phyloP scores from a whole-genome alignment of 2,113 vertebrate species.

The Rhea pennata region DNA sequence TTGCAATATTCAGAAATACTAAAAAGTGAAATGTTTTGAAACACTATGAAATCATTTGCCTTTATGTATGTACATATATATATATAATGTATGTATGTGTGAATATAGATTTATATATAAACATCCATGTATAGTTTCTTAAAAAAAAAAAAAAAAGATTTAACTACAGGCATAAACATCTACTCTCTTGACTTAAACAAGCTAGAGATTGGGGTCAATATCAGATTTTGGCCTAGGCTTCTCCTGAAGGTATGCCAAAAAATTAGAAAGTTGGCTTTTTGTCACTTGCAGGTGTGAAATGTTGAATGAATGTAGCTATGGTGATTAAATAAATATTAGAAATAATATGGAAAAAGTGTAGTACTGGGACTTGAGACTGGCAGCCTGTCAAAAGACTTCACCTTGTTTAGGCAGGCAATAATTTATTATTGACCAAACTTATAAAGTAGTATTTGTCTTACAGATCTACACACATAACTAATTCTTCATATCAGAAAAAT shows the following conservation, averaged over 20 bases:
- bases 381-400: constrained; percentile 8
- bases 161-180: background rate
- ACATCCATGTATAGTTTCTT: background rate
- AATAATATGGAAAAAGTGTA: background rate
- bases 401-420: background rate
- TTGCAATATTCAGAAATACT: background rate
- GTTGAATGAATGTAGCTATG: constrained; percentile 42
- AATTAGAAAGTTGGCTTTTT: constrained; percentile 47
- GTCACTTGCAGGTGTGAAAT: constrained; percentile 58
- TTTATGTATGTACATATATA: background rate
- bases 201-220: background rate
- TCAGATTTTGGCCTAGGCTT: constrained; percentile 8
- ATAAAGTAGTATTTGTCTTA: background rate
- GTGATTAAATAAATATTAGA: constrained; percentile 63
- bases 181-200: background rate
- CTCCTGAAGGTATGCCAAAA: constrained; percentile 38
- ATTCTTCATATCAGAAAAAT: background rate
- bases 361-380: constrained; percentile 29
- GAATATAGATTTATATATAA: background rate
- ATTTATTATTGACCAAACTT: background rate
- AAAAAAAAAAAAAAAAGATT: background rate
- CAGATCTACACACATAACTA: background rate
- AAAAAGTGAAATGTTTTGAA: background rate
- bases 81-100: background rate
- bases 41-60: background rate